Percentiles rank a stretch among this genome's conserved stretches.
Evolutionary conservation across 2,797 vertebrate species (phyloP).

Genomic region (Eulemur albifrons): DNA sequence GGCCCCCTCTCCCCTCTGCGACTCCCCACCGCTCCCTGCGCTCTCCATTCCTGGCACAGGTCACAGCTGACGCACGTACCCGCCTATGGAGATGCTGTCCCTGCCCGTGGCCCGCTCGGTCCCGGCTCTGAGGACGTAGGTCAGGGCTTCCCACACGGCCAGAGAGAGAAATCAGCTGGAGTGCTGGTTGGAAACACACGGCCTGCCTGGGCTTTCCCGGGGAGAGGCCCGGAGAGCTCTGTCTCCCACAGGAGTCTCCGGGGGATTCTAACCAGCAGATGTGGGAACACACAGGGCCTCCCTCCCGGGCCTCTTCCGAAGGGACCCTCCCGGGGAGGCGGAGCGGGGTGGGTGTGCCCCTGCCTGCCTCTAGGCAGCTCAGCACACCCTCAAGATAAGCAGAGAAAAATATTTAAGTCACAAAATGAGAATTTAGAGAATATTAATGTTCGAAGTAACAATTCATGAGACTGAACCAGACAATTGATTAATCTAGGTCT

Average conservation of each 20-base stretch:
- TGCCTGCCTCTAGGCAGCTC: neutral
- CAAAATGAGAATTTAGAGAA: no score
- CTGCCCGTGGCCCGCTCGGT: rapidly evolving
- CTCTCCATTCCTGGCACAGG: neutral
- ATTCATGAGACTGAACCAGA: neutral
- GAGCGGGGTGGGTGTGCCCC: no score
- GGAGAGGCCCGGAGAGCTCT: neutral
- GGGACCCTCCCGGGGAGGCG: neutral
- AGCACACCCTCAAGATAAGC: no score
- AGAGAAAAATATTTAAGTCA: neutral
- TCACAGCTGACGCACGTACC: neutral
- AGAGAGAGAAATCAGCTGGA: neutral
- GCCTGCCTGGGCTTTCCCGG: neutral
- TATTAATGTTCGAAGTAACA: neutral
- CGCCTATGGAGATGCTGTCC: rapidly evolving
- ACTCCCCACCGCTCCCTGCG: neutral
- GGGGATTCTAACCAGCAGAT: neutral
- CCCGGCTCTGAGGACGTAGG: neutral
- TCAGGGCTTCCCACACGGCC: neutral
- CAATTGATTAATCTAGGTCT: neutral
- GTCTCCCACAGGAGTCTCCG: rapidly evolving
- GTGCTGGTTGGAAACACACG: rapidly evolving
- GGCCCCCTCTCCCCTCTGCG: neutral
- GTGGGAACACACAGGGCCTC: neutral
- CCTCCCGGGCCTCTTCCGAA: rapidly evolving